Conservation (phyloP, 2,888 invertebrate genomes). For the Microctonus hyperodae region DNA sequence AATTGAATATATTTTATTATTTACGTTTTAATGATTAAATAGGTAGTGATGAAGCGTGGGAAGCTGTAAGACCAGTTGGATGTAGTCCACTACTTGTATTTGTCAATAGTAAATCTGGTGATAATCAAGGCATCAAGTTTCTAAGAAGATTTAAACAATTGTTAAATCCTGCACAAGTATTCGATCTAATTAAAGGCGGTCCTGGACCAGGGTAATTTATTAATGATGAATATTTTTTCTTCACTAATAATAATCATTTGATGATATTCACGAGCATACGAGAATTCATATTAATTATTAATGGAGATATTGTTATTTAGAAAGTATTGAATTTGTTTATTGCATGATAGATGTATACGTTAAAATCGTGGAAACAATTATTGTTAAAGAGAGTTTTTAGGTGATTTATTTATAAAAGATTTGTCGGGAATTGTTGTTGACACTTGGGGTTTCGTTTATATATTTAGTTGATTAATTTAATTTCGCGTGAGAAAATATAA, state of each 20-base stretch:
- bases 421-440: neutral
- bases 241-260: neutral
- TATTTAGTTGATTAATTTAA: neutral
- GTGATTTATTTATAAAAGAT: neutral
- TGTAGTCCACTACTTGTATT: slow-evolving; percentile 90
- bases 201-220: slow-evolving; percentile 79
- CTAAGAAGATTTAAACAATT: slow-evolving; percentile 93
- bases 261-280: neutral
- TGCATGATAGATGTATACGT: neutral
- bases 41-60: slow-evolving; percentile 89
- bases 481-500: neutral
- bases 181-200: slow-evolving; percentile 89
- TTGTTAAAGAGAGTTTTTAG: neutral
- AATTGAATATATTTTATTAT: neutral
- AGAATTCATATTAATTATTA: neutral
- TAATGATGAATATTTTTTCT: neutral
- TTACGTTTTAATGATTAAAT: slow-evolving; percentile 21
- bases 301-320: neutral
- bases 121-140: slow-evolving; percentile 97
- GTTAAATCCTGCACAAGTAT: slow-evolving; percentile 96
- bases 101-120: slow-evolving; percentile 97
- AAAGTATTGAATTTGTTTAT: neutral
- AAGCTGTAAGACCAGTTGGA: slow-evolving; percentile 72
- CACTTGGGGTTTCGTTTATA: neutral
- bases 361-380: neutral